Percentiles rank a stretch among this genome's conserved stretches.
These are phyloP conservation scores for Apis dorsata DNA, from an alignment of 1,140 invertebrate species.

Conservation along the genomic window DNA sequence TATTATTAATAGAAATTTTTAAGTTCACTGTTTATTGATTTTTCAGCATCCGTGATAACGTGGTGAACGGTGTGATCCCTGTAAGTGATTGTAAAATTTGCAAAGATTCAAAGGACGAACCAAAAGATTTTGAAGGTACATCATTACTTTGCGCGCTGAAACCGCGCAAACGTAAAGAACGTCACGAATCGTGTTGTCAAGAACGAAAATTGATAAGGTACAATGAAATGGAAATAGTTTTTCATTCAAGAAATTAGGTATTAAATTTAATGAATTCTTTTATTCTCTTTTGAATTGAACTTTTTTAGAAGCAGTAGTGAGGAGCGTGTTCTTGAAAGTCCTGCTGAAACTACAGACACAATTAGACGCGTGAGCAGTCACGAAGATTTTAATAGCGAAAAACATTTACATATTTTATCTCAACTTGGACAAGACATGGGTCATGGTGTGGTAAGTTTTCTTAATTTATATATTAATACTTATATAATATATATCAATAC, in stretches of 20 bases:
- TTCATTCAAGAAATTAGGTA: background rate
- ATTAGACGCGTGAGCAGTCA: conserved; percentile 84
- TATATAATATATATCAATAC: background rate
- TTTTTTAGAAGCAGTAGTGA: conserved; percentile 83
- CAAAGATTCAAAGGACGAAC: conserved; percentile 71
- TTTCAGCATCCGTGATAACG: conserved; percentile 71
- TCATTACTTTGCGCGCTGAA: conserved; percentile 73
- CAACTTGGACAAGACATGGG: conserved; percentile 76
- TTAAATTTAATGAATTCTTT: background rate
- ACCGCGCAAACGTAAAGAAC: conserved; percentile 88
- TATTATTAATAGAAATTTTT: background rate
- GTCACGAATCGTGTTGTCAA: conserved; percentile 85
- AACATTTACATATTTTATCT: conserved; percentile 77
- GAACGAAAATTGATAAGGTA: conserved; percentile 89
- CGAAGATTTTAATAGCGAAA: conserved; percentile 83
- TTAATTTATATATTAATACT: background rate
- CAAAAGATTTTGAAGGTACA: conserved; percentile 65
- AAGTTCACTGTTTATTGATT: background rate
- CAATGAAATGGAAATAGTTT: background rate
- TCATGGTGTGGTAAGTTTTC: conserved; percentile 74
- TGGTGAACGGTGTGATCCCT: conserved; percentile 71
- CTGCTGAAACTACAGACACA: conserved; percentile 74
- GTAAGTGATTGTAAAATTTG: conserved; percentile 72
- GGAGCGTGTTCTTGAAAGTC: conserved; percentile 80
- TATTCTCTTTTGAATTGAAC: background rate